These are phyloP conservation scores for Xestia rhomboidea DNA, from an alignment of 2,888 invertebrate species.

Conservation along the genomic window DNA sequence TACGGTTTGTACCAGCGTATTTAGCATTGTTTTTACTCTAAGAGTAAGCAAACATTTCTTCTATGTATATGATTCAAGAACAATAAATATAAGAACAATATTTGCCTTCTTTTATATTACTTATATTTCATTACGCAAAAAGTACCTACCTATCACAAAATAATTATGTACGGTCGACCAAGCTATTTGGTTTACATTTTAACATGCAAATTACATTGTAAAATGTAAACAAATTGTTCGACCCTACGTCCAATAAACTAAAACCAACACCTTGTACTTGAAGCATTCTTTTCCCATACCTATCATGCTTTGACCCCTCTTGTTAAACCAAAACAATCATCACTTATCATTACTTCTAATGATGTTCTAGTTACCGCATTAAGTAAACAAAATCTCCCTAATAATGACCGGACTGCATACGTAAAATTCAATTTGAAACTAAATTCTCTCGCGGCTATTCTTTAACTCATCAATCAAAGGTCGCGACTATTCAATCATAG, in stretches of 20 bases:
- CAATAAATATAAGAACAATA: no score
- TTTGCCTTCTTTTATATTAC: no score
- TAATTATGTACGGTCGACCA: no score
- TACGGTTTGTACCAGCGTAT: no score
- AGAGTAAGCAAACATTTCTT: no score
- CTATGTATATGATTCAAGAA: no score
- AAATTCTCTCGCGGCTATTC: constrained; percentile 75
- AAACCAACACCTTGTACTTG: not conserved
- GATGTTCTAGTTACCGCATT: constrained; percentile 65
- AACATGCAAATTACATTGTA: no score
- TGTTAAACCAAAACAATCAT: not conserved
- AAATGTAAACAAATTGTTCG: no score
- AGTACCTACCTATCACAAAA: no score
- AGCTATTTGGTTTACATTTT: no score
- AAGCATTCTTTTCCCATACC: not conserved
- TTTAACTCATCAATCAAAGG: constrained; percentile 81
- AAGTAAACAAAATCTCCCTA: constrained; percentile 77
- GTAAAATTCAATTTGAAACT: constrained; percentile 77
- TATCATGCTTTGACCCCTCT: constrained; percentile 1
- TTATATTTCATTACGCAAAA: no score
- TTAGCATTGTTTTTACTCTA: no score
- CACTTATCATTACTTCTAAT: constrained; percentile 38
- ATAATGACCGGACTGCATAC: constrained; percentile 73
- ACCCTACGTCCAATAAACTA: not conserved
- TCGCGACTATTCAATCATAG: constrained; percentile 66